Percentiles rank a stretch among this genome's conserved stretches.
Evolutionary conservation across 2,888 invertebrate species (phyloP).

Genomic region (Cantharis nigra): DNA sequence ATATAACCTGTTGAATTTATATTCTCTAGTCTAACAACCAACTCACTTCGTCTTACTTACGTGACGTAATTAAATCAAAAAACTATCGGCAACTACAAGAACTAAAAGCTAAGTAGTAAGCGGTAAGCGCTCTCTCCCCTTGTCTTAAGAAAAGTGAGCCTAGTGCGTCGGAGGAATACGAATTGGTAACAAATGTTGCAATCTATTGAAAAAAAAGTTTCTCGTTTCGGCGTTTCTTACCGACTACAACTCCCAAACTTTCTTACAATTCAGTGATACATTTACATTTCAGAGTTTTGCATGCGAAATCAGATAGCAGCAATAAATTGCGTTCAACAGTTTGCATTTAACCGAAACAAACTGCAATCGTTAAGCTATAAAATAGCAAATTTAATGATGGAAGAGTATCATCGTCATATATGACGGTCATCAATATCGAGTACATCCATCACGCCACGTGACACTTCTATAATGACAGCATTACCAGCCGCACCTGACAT

Average conservation of each 20-base stretch:
- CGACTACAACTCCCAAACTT: slow-evolving; percentile 16
- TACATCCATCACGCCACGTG: slow-evolving; percentile 51
- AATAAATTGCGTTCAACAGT: neutral
- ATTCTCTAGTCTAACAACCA: neutral
- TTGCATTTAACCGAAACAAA: neutral
- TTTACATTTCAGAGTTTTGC: slow-evolving; percentile 22
- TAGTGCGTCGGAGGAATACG: slow-evolving; percentile 21
- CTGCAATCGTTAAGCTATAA: slow-evolving; percentile 34
- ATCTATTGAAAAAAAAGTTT: slow-evolving; percentile 28
- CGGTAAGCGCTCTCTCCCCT: slow-evolving; percentile 19
- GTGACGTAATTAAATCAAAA: neutral
- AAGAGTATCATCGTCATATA: slow-evolving; percentile 35
- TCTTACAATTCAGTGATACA: slow-evolving; percentile 21
- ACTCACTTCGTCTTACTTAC: neutral
- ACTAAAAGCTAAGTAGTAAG: slow-evolving; percentile 11
- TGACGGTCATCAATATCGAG: slow-evolving; percentile 50
- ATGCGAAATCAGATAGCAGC: slow-evolving; percentile 3
- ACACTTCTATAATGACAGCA: slow-evolving; percentile 53
- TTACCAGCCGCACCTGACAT: slow-evolving; percentile 54
- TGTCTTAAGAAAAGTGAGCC: slow-evolving; percentile 28
- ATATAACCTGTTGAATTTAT: neutral
- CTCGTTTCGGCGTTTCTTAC: slow-evolving; percentile 25
- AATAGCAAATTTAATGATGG: slow-evolving; percentile 36
- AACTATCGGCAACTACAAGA: neutral
- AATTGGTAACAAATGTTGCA: slow-evolving; percentile 28